phyloP scores from a whole-genome alignment of 2,888 invertebrate species.

The Monoplex corrugatus region DNA sequence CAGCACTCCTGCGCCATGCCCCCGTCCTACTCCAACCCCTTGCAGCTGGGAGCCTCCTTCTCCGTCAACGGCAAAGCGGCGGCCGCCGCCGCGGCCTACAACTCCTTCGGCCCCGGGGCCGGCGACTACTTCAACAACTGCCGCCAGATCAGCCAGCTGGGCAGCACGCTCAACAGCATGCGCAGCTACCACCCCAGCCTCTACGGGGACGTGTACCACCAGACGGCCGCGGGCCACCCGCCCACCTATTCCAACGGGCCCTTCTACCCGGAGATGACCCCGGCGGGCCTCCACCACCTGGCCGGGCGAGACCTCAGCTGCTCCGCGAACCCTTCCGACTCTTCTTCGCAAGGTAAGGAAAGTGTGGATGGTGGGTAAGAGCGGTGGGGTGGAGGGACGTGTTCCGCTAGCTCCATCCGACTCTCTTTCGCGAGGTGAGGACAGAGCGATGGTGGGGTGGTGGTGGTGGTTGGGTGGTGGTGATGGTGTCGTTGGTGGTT shows the following conservation, averaged over 20 bases:
- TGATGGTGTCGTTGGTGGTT: too few relatives aligned
- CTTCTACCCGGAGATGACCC: slow-evolving; percentile 76
- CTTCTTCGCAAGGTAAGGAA: slow-evolving; percentile 75
- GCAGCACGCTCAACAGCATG: slow-evolving; percentile 75
- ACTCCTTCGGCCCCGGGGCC: slow-evolving; percentile 70
- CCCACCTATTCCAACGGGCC: slow-evolving; percentile 75
- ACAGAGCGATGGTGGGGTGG: too few relatives aligned
- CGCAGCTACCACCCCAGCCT: slow-evolving; percentile 71
- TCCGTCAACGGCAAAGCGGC: slow-evolving; percentile 74
- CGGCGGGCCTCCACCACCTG: slow-evolving; percentile 75
- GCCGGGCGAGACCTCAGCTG: slow-evolving; percentile 76
- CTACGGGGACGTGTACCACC: slow-evolving; percentile 77
- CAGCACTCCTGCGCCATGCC: slow-evolving; percentile 76
- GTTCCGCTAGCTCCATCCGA: too few relatives aligned
- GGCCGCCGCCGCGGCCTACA: slow-evolving; percentile 64
- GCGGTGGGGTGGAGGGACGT: too few relatives aligned
- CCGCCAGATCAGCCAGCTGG: slow-evolving; percentile 74
- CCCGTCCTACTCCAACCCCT: slow-evolving; percentile 70
- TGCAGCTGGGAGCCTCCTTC: slow-evolving; percentile 74
- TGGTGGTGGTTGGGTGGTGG: too few relatives aligned
- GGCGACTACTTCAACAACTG: slow-evolving; percentile 76
- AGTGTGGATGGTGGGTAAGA: too few relatives aligned
- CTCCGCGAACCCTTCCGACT: slow-evolving; percentile 72
- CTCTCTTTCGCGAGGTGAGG: too few relatives aligned
- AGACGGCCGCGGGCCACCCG: slow-evolving; percentile 70